Evolutionary conservation across 2,888 invertebrate species (phyloP).

Genomic region (Sesamia inferens): DNA sequence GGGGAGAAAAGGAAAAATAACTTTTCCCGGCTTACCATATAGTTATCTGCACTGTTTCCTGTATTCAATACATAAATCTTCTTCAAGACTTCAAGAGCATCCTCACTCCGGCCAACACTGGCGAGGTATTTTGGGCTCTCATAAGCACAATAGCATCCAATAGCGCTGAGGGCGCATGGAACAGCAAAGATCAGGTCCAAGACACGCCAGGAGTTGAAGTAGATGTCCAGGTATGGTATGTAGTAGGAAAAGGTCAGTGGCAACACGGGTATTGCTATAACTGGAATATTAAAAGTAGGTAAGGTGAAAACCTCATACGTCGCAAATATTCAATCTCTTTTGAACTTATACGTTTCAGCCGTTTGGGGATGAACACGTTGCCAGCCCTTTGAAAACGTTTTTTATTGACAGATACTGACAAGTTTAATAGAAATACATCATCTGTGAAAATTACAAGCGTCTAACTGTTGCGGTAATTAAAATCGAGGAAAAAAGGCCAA

Average conservation of each 20-base stretch:
- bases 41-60: conserved; percentile 73
- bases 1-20: background rate
- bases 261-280: conserved; percentile 92
- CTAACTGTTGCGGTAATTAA: too few species aligned
- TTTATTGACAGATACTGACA: too few species aligned
- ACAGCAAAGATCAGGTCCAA: conserved; percentile 91
- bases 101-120: conserved; percentile 87
- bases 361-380: too few species aligned
- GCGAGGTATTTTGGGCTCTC: conserved; percentile 95
- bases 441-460: too few species aligned
- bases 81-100: conserved; percentile 87
- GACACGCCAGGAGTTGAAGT: conserved; percentile 93
- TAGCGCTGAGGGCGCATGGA: conserved; percentile 90
- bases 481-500: too few species aligned
- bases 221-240: conserved; percentile 84
- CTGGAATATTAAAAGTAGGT: conserved; percentile 75
- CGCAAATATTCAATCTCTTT: too few species aligned
- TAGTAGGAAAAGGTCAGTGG: conserved; percentile 88
- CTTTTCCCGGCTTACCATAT: conserved; percentile 69
- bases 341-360: too few species aligned
- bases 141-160: conserved; percentile 89
- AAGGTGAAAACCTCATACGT: background rate
- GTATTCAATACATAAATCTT: conserved; percentile 78
- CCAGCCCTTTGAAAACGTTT: too few species aligned
- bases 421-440: too few species aligned